Evolutionary conservation across 1,140 invertebrate genomes (phyloP).

Genomic region (Dolichoris vasculosae): DNA sequence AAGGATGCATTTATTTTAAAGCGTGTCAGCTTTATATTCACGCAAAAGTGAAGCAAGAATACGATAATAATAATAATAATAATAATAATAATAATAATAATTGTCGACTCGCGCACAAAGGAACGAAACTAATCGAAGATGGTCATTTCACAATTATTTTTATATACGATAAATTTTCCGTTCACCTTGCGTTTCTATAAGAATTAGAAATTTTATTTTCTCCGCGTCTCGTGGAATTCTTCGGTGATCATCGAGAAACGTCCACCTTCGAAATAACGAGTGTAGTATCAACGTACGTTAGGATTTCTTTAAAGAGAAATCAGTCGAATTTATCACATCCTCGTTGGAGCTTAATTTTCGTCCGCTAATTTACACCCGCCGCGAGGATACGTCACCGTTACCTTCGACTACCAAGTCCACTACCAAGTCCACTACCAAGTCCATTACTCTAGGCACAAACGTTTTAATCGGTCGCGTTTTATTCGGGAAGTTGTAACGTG

Average conservation of each 20-base stretch:
- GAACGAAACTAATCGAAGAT: background rate
- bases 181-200: background rate
- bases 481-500: too few species aligned
- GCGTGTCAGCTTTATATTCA: constrained; percentile 10
- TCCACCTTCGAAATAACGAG: background rate
- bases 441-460: too few species aligned
- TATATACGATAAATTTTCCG: background rate
- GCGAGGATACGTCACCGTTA: too few species aligned
- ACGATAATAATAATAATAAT: too few species aligned
- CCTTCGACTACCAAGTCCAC: too few species aligned
- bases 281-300: background rate
- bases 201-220: background rate
- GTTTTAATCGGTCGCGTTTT: too few species aligned
- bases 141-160: constrained; percentile 28
- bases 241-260: background rate
- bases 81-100: too few species aligned
- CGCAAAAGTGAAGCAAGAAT: background rate
- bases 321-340: background rate
- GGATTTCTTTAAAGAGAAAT: background rate
- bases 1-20: constrained; percentile 31
- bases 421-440: too few species aligned
- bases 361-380: too few species aligned
- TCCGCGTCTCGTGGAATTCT: background rate
- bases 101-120: background rate
- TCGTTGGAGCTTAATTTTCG: too few species aligned